Conservation (phyloP, 2,113 vertebrate genomes). For the Puma concolor region DNA sequence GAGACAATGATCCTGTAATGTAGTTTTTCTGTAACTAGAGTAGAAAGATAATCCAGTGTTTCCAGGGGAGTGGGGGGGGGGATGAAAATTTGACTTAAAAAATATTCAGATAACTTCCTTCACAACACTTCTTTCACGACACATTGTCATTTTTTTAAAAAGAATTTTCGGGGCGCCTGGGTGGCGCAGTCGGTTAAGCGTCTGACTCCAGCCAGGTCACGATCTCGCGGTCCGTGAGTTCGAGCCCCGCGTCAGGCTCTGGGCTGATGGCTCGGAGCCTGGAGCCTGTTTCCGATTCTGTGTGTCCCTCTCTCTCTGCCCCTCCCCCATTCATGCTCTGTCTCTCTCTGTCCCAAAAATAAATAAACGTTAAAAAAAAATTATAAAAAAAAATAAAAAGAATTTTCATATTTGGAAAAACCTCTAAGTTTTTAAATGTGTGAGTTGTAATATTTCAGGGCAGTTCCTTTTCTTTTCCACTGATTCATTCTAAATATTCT, state of each 20-base stretch:
- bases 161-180: neutral
- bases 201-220: too few species aligned
- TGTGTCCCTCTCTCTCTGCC: too few species aligned
- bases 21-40: neutral
- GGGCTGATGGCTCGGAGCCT: too few species aligned
- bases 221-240: too few species aligned
- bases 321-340: too few species aligned
- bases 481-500: constrained; percentile 9
- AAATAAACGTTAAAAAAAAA: too few species aligned
- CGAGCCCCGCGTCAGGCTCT: too few species aligned
- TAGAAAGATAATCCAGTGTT: neutral
- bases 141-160: neutral
- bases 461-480: constrained; percentile 21
- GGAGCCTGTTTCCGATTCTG: too few species aligned
- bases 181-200: too few species aligned
- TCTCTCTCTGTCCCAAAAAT: too few species aligned
- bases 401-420: constrained; percentile 4
- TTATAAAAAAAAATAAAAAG: neutral
- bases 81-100: neutral
- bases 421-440: neutral
- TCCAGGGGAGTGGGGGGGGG: neutral
- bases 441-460: neutral
- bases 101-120: neutral
- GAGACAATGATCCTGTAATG: neutral
- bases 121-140: neutral